Evolutionary conservation across 2,888 invertebrate species (phyloP).

Genomic region (Apodemia hepburni): DNA sequence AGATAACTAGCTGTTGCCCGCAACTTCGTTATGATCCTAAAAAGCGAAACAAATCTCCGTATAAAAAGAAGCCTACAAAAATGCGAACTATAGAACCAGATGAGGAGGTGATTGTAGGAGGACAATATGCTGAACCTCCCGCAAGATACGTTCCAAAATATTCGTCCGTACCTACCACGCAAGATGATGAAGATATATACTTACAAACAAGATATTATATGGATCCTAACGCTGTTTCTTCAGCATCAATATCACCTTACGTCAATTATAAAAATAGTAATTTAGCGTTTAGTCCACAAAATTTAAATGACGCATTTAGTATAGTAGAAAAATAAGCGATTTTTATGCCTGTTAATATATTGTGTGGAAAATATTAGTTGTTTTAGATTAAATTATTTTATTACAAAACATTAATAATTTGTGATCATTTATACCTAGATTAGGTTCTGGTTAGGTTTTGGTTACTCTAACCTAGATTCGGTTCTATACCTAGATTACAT

Average conservation of each 20-base stretch:
- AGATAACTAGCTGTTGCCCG: no score
- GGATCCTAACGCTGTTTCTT: constrained; percentile 42
- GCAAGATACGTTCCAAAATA: constrained; percentile 49
- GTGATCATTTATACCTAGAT: not conserved
- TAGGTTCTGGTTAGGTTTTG: no score
- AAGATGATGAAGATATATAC: constrained; percentile 42
- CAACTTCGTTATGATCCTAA: constrained; percentile 37
- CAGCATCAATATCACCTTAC: constrained; percentile 57
- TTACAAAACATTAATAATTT: constrained; percentile 8
- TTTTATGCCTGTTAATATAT: constrained; percentile 14
- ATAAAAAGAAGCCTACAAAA: constrained; percentile 35
- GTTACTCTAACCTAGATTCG: no score
- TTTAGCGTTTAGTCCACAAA: constrained; percentile 71
- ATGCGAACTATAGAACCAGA: constrained; percentile 32
- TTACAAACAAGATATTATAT: constrained; percentile 36
- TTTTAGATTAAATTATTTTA: constrained; percentile 9
- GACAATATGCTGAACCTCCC: constrained; percentile 62
- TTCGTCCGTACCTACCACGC: constrained; percentile 39
- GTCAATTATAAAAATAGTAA: constrained; percentile 70
- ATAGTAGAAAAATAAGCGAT: constrained; percentile 48
- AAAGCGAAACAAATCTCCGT: constrained; percentile 37
- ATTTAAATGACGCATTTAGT: constrained; percentile 71
- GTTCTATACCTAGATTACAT: no score
- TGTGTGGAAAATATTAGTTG: constrained; percentile 4
- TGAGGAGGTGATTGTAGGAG: constrained; percentile 36